Evolutionary conservation across 2,888 invertebrate species (phyloP).

Genomic region (Dasysyrphus albostriatus): DNA sequence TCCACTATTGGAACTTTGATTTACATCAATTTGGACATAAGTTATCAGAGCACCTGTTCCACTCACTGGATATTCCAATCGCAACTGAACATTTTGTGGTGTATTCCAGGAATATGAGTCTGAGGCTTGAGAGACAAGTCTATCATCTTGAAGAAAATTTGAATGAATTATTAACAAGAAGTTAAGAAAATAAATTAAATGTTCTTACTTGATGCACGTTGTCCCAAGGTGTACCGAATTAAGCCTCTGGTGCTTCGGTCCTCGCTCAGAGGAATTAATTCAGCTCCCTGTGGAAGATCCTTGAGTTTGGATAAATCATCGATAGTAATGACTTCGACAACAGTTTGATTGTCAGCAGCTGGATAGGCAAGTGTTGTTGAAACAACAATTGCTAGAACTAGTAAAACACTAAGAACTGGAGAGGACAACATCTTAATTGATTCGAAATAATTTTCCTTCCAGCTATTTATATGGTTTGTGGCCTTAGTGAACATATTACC

Average conservation of each 20-base stretch:
- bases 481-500: too few species aligned
- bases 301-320: neutral
- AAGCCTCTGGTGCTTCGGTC: neutral
- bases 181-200: neutral
- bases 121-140: conserved; percentile 63
- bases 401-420: neutral
- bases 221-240: conserved; percentile 16
- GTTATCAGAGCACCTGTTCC: conserved; percentile 73
- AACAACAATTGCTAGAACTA: neutral
- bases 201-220: conserved; percentile 25
- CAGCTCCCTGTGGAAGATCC: neutral
- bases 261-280: neutral
- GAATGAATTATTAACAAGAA: neutral
- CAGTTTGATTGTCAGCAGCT: neutral
- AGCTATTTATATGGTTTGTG: neutral
- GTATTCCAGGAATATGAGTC: conserved; percentile 53
- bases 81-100: conserved; percentile 69
- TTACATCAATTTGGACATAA: conserved; percentile 72
- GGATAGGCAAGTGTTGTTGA: conserved; percentile 2
- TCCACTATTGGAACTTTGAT: conserved; percentile 76
- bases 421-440: conserved; percentile 4
- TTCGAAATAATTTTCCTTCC: neutral
- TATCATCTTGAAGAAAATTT: conserved; percentile 61
- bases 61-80: conserved; percentile 72
- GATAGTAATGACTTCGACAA: neutral